Evolutionary conservation across 2,888 invertebrate species (phyloP).

Genomic region (Oligia strigilis): DNA sequence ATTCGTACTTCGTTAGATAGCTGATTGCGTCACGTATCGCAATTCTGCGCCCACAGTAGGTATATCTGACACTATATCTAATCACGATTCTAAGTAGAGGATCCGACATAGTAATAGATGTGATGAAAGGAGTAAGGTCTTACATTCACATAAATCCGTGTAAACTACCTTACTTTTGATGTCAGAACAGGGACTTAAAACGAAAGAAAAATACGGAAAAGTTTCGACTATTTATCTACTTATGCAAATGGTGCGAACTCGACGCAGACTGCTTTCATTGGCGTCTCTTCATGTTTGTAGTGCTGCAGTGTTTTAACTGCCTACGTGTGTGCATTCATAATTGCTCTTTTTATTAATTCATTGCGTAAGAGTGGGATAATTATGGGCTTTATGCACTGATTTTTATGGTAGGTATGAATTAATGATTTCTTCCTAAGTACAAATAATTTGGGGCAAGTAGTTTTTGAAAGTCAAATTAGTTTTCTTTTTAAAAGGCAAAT

Average conservation of each 20-base stretch:
- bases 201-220: constrained; percentile 31
- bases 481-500: no score
- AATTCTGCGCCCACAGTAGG: no score
- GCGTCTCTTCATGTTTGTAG: constrained; percentile 10
- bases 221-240: constrained; percentile 33
- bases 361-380: neutral
- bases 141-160: neutral
- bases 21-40: no score
- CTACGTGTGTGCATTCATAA: constrained; percentile 25
- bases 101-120: neutral
- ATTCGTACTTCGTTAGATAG: no score
- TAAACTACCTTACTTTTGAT: constrained; percentile 22
- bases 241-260: constrained; percentile 46
- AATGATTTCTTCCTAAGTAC: no score
- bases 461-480: no score
- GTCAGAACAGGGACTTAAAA: neutral
- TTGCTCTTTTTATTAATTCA: constrained; percentile 34
- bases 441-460: no score
- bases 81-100: no score
- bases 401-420: no score
- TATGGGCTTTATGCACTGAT: neutral
- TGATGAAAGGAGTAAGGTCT: no score
- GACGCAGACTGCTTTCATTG: constrained; percentile 19
- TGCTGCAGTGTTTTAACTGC: constrained; percentile 17
- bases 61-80: no score